A percentile compares a stretch with the other conserved stretches of the same genome.
Evolutionary conservation across 2,113 vertebrate species (phyloP).

Genomic region (Alexandromys fortis): DNA sequence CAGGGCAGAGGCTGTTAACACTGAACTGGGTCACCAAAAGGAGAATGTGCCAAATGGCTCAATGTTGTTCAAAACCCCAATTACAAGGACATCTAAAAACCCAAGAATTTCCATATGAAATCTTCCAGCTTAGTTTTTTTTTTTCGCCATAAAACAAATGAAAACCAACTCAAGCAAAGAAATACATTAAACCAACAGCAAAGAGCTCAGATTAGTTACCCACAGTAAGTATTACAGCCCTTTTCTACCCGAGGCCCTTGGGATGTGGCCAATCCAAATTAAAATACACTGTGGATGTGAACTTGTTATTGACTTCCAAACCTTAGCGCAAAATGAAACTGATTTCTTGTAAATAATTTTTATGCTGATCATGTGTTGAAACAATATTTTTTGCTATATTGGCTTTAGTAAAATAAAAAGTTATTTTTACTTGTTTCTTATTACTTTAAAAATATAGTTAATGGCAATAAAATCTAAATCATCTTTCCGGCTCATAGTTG

Average conservation of each 20-base stretch:
- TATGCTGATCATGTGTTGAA: not conserved
- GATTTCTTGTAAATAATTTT: not conserved
- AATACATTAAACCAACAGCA: not conserved
- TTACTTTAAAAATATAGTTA: not conserved
- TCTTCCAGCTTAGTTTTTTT: not conserved
- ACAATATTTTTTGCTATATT: constrained; percentile 1
- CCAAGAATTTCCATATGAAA: not conserved
- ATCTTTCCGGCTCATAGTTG: not conserved
- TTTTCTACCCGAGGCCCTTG: not conserved
- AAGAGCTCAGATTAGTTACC: not conserved
- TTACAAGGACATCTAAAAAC: not conserved
- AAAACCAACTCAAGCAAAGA: not conserved
- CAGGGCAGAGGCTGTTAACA: too few relatives aligned
- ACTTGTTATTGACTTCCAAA: not conserved
- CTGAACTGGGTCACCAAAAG: not conserved
- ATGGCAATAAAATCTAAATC: not conserved
- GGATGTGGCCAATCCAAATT: not conserved
- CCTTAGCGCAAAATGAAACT: not conserved
- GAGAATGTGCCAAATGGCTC: not conserved
- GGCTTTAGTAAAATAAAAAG: constrained; percentile 29
- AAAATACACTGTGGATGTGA: not conserved
- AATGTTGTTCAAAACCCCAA: not conserved
- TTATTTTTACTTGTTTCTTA: not conserved
- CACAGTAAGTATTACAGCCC: not conserved
- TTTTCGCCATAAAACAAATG: not conserved